A percentile compares a stretch with the other conserved stretches of the same genome.
Conservation (phyloP, 2,888 invertebrate genomes). For the Brenthis ino region DNA sequence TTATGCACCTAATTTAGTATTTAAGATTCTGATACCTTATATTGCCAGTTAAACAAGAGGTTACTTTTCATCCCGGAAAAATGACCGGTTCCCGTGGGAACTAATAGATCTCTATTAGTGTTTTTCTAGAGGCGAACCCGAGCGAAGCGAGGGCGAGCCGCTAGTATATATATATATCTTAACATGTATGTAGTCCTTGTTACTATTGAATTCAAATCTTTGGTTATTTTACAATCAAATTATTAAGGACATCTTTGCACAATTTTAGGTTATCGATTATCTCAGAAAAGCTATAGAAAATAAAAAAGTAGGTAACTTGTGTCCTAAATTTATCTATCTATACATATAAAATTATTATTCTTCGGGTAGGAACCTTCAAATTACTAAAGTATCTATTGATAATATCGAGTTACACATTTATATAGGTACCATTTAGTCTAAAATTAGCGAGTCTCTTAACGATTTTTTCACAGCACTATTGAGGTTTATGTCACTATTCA, state of each 20-base stretch:
- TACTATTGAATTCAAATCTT: constrained; percentile 19
- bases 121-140: too few species aligned
- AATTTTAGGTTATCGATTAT: background rate
- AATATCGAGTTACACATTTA: constrained; percentile 56
- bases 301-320: constrained; percentile 63
- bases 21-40: too few species aligned
- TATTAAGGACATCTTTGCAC: constrained; percentile 15
- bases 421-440: constrained; percentile 50
- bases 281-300: constrained; percentile 27
- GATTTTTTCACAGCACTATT: constrained; percentile 55
- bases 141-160: too few species aligned
- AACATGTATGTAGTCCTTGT: constrained; percentile 2
- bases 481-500: constrained; percentile 48
- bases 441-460: constrained; percentile 31
- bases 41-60: too few species aligned
- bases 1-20: too few species aligned
- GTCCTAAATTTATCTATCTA: constrained; percentile 59
- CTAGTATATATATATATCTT: background rate
- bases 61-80: too few species aligned
- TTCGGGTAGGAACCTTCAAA: constrained; percentile 77
- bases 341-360: constrained; percentile 62
- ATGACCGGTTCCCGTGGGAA: too few species aligned
- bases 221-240: constrained; percentile 14
- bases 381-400: constrained; percentile 51
- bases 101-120: too few species aligned